Evolutionary conservation across 2,888 invertebrate species (phyloP).

Genomic region (Leptinotarsa tumamoca): DNA sequence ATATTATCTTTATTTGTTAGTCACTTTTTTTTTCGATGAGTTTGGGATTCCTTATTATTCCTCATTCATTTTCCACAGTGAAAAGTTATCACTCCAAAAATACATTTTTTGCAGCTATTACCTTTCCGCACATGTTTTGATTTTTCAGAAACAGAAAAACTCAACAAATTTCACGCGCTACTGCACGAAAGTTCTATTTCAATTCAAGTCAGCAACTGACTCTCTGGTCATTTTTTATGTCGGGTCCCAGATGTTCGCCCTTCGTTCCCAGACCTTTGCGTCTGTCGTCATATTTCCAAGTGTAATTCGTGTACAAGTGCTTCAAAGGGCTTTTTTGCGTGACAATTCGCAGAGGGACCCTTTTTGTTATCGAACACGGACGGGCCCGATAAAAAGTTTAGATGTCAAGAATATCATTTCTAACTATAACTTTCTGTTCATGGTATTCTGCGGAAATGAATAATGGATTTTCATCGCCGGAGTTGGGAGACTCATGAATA

Average conservation of each 20-base stretch:
- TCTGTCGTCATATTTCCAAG: constrained; percentile 7
- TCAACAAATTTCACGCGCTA: no score
- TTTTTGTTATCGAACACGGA: neutral
- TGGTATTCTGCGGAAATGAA: no score
- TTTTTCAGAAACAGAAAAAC: no score
- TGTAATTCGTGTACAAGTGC: neutral
- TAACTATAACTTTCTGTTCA: neutral
- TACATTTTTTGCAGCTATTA: no score
- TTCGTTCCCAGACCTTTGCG: neutral
- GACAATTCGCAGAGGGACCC: neutral
- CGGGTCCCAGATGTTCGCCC: neutral
- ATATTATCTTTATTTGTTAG: no score
- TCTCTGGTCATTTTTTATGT: neutral
- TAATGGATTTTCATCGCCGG: no score
- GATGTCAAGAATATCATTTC: constrained; percentile 1
- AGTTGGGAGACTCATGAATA: no score
- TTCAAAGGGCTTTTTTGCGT: neutral
- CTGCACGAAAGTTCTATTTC: neutral
- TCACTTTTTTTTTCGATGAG: no score
- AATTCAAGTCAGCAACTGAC: neutral
- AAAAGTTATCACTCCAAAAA: no score
- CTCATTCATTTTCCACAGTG: no score
- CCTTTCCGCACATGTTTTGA: no score
- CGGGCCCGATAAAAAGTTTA: neutral
- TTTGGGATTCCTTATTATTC: no score